These are phyloP conservation scores for Trochalopteron elliotii DNA, from an alignment of 2,113 vertebrate genomes.

Conservation along the genomic window DNA sequence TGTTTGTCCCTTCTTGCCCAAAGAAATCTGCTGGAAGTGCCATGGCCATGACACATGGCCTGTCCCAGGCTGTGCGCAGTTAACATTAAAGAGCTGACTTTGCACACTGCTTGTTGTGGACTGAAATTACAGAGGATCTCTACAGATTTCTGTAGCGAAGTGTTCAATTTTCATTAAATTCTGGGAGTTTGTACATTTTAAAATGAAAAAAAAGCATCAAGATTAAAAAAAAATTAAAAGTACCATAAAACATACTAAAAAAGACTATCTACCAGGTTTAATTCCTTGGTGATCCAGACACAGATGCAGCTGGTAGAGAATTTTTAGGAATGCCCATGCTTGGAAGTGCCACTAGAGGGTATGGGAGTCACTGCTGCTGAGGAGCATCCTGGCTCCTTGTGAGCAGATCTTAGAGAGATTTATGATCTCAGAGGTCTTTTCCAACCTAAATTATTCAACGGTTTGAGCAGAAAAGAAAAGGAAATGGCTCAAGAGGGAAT, in stretches of 20 bases:
- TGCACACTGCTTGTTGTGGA: background rate
- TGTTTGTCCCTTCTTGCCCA: background rate
- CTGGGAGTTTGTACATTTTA: background rate
- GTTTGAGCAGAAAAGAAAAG: background rate
- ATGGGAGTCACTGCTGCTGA: background rate
- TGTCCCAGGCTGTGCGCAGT: background rate
- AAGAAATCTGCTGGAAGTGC: background rate
- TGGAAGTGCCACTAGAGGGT: conserved; percentile 42
- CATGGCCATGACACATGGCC: accelerated
- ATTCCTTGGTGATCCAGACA: background rate
- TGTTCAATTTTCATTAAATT: background rate
- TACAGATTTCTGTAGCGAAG: background rate
- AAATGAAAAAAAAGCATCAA: background rate
- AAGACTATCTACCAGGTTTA: background rate
- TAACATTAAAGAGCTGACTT: background rate
- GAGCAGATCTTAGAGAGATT: background rate
- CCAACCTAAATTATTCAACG: background rate
- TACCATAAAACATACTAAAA: too few species aligned
- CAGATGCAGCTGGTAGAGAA: background rate
- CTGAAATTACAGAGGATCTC: background rate
- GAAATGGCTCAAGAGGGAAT: background rate
- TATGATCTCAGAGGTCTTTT: background rate
- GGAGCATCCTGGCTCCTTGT: background rate
- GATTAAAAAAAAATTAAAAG: too few species aligned
- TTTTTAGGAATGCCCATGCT: background rate